These are phyloP conservation scores for Takifugu rubripes DNA, from an alignment of 2,797 vertebrate genomes.

Conservation along the genomic window DNA sequence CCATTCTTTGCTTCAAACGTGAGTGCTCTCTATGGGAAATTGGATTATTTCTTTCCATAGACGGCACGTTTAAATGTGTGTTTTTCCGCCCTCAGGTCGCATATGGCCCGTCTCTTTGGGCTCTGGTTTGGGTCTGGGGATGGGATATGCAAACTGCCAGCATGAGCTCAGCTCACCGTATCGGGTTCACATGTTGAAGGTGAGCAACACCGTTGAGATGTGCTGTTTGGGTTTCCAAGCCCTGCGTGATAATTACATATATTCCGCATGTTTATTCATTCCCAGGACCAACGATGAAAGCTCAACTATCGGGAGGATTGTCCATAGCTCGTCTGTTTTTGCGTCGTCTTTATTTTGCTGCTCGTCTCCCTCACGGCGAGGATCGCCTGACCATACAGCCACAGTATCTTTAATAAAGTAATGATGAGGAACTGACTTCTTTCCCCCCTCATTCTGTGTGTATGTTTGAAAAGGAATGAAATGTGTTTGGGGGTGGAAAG, in stretches of 20 bases:
- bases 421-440: slow-evolving; percentile 25
- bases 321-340: slow-evolving; percentile 29
- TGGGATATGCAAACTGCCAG: slow-evolving; percentile 92
- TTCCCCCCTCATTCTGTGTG: slow-evolving; percentile 14
- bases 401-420: slow-evolving; percentile 68
- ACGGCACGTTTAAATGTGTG: background rate
- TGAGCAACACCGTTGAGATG: slow-evolving; percentile 44
- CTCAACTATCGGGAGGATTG: slow-evolving; percentile 26
- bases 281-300: slow-evolving; percentile 63
- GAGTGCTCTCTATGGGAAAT: slow-evolving; percentile 59
- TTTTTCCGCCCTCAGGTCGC: slow-evolving; percentile 72
- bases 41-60: background rate
- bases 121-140: slow-evolving; percentile 86
- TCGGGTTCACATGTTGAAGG: slow-evolving; percentile 86
- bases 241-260: background rate
- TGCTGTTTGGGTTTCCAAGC: slow-evolving; percentile 9
- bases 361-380: slow-evolving; percentile 28
- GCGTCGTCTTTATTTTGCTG: slow-evolving; percentile 24
- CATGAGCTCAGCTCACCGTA: slow-evolving; percentile 86
- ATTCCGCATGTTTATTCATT: slow-evolving; percentile 29
- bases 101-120: slow-evolving; percentile 87
- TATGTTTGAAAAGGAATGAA: slow-evolving; percentile 47
- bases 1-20: slow-evolving; percentile 90
- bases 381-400: slow-evolving; percentile 19
- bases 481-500: slow-evolving; percentile 62